Evolutionary conservation across 1,140 invertebrate genomes (phyloP).

Genomic region (Diorhabda elongata): DNA sequence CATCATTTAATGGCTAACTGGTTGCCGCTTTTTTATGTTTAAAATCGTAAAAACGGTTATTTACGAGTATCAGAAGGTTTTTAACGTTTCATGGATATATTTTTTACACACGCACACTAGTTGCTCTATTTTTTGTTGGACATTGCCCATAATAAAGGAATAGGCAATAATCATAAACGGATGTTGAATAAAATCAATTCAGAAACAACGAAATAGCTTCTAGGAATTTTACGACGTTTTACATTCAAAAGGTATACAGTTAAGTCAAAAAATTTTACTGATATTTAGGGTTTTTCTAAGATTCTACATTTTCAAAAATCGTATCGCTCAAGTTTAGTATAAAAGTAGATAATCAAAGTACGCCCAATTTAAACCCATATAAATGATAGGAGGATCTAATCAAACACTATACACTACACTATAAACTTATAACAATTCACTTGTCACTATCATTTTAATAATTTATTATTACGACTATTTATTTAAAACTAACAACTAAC

Average conservation of each 20-base stretch:
- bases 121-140: neutral
- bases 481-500: too few relatives aligned
- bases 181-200: neutral
- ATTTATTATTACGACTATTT: too few relatives aligned
- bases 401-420: too few relatives aligned
- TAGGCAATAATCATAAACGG: constrained; percentile 2
- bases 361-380: too few relatives aligned
- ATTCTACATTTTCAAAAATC: too few relatives aligned
- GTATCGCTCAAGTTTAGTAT: too few relatives aligned
- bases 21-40: neutral
- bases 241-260: neutral
- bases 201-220: neutral
- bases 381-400: too few relatives aligned
- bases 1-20: neutral
- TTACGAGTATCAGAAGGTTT: neutral
- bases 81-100: neutral
- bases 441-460: too few relatives aligned
- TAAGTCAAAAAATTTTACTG: neutral
- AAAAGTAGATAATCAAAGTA: too few relatives aligned
- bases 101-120: neutral
- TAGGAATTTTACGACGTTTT: neutral
- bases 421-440: too few relatives aligned
- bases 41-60: neutral
- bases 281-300: too few relatives aligned
- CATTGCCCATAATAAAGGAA: neutral